Conservation (phyloP, 2,113 vertebrate species). For the Pseudorhombus dupliciocellatus region DNA sequence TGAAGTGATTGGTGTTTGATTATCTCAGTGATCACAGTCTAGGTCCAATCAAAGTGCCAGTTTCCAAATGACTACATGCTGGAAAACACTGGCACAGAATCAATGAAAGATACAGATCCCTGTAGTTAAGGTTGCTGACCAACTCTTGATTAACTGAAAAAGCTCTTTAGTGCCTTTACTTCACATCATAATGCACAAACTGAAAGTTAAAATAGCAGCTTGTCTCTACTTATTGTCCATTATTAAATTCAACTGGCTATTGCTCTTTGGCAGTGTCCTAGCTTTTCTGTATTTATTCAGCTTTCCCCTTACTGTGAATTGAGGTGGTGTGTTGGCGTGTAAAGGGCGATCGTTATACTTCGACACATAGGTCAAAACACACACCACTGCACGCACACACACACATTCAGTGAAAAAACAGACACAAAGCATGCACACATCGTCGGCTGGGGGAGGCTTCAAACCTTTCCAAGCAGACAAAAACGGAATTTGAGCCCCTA, state of each 20-base stretch:
- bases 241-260: slow-evolving; percentile 49
- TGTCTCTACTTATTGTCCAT: slow-evolving; percentile 14
- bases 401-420: slow-evolving; percentile 22
- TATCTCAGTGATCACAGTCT: slow-evolving; percentile 73
- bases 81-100: slow-evolving; percentile 28
- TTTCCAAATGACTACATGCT: slow-evolving; percentile 28
- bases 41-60: slow-evolving; percentile 62
- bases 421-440: slow-evolving; percentile 62
- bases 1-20: slow-evolving; percentile 47
- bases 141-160: slow-evolving; percentile 22
- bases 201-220: slow-evolving; percentile 51
- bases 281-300: slow-evolving; percentile 46
- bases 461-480: slow-evolving; percentile 7
- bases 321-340: slow-evolving; percentile 71
- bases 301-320: slow-evolving; percentile 42
- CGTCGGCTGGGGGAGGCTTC: slow-evolving; percentile 29
- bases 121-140: slow-evolving; percentile 41
- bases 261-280: slow-evolving; percentile 76
- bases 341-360: slow-evolving; percentile 61
- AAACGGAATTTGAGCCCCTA: slow-evolving; percentile 22
- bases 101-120: slow-evolving; percentile 41
- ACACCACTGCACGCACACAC: slow-evolving; percentile 4
- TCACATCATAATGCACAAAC: slow-evolving; percentile 21
- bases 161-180: slow-evolving; percentile 9
- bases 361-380: slow-evolving; percentile 31